phyloP scores from a whole-genome alignment of 2,888 invertebrate genomes.

The Melinaea menophilus region DNA sequence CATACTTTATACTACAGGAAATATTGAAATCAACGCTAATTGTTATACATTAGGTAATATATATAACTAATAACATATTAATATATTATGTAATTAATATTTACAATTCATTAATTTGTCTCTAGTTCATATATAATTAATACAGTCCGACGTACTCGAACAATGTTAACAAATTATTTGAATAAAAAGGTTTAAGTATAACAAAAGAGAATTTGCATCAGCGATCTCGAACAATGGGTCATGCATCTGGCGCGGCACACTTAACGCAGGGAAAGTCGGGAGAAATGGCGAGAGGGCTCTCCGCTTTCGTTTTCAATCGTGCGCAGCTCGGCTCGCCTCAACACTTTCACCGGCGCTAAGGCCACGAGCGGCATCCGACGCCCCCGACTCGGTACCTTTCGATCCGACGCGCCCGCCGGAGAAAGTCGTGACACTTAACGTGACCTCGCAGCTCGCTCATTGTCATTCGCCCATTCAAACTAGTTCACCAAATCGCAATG shows the following conservation, averaged over 20 bases:
- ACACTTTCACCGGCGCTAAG: conserved; percentile 73
- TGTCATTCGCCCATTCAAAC: conserved; percentile 68
- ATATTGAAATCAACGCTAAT: no score
- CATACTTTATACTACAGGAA: no score
- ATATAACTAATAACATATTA: no score
- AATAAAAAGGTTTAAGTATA: conserved; percentile 8
- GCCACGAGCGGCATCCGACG: conserved; percentile 59
- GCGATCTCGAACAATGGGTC: conserved; percentile 61
- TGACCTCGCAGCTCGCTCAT: conserved; percentile 73
- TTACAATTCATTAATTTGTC: no score
- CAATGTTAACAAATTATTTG: background rate
- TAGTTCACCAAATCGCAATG: conserved; percentile 64
- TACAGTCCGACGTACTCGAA: no score
- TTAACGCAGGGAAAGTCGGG: conserved; percentile 74
- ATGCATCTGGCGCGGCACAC: conserved; percentile 72
- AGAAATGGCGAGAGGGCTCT: conserved; percentile 77
- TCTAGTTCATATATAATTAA: no score
- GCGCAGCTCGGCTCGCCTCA: conserved; percentile 54
- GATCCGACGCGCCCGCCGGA: conserved; percentile 57
- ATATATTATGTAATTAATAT: no score
- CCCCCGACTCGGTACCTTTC: conserved; percentile 64
- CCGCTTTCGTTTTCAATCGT: conserved; percentile 76
- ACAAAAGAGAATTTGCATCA: conserved; percentile 40
- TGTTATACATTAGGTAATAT: no score
- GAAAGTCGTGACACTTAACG: conserved; percentile 76